Base-by-base conservation (phyloP, 2,113 vertebrate genomes). In the Stigmatopora nigra region DNA sequence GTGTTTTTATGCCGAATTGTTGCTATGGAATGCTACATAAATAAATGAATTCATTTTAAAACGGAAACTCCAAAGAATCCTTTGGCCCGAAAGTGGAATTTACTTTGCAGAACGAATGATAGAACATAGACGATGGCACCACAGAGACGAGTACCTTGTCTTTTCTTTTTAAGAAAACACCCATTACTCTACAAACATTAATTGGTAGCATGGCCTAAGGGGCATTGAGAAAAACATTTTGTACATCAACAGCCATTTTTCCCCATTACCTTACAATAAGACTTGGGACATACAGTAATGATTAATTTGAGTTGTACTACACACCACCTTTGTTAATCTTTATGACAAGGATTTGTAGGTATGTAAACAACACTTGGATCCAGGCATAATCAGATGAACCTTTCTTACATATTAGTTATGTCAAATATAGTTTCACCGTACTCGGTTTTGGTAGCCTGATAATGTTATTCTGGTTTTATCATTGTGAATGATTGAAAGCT, bases 161-260 rank as follows among this genome's bases (percentile, higher is more conserved):
- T 75, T 64, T 56, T 47, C 77, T 72, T 56, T 56, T 60, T n/a
- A 70, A 66, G 75, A 73, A 76, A 64, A 75, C 69, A 76, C 69
- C 72, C 64, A 75, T 80, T 52, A 65, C 67, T 77, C 69, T 72
- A 56, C 75, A 82, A 73, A 82, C 67, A 70, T 72, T 84, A 84
- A 85, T 85, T 86, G 78, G 64, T 46, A 19, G 70, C 38, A 66
- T 62, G 69, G 80, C 84, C 81, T 84, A 84, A 82, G 76, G 73
- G 71, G 53, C 67, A 71, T 45, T 31, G 44, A 64, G 75, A 60
- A 78, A 78, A 86, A 81, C 75, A 78, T 45, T 61, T 83, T 56
- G 65, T 60, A 57, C 61, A 73, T 73, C 76, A 82, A 76, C 73
- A 46, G 47, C 68, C 70, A 80, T 86, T 86, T 84, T 64, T 69